A percentile compares a stretch with the other conserved stretches of the same genome.
phyloP scores from a whole-genome alignment of 2,797 vertebrate species.

The Tiaroga cobitis region DNA sequence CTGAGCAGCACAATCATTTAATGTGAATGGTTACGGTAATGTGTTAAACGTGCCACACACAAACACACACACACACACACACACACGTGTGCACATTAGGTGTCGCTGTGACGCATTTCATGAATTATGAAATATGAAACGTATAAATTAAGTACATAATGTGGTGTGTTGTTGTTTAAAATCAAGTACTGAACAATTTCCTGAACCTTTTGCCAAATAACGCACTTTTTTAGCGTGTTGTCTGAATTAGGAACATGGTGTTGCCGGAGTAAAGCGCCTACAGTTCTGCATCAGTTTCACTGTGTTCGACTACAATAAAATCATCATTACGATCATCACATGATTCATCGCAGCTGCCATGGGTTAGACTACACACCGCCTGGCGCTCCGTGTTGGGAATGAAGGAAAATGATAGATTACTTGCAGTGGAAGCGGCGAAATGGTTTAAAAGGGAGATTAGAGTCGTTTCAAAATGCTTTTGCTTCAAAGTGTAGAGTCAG shows the following conservation, averaged over 20 bases:
- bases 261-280: neutral
- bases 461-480: constrained; percentile 4
- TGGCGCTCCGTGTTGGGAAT: neutral
- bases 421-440: neutral
- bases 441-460: constrained; percentile 7
- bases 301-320: constrained; percentile 27
- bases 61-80: neutral
- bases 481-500: constrained; percentile 7
- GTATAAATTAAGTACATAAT: neutral
- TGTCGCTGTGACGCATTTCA: neutral
- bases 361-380: neutral
- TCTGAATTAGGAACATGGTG: neutral
- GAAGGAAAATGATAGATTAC: neutral
- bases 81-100: neutral
- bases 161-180: neutral
- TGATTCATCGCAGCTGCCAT: constrained; percentile 14
- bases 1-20: neutral
- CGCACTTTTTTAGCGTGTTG: neutral
- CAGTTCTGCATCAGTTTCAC: neutral
- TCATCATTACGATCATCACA: constrained; percentile 24
- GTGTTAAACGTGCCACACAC: neutral
- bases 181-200: neutral
- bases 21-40: neutral
- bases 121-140: neutral
- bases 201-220: neutral